Base-by-base conservation (phyloP, 2,797 vertebrate species). In the Gadopsis bispinosus region DNA sequence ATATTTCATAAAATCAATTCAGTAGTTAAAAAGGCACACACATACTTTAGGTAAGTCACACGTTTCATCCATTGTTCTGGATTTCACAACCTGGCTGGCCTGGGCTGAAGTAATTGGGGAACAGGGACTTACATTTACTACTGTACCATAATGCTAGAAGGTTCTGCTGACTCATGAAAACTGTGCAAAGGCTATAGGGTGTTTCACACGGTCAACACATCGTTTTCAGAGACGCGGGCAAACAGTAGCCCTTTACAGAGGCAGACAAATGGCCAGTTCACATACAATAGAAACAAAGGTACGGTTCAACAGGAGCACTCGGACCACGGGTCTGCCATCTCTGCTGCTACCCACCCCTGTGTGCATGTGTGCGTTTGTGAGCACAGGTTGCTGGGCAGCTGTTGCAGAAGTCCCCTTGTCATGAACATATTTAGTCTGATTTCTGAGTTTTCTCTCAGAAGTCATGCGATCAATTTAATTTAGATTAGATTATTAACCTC, bases 101-200 rank as follows among this genome's bases (percentile, higher is more conserved):
- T 48, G 53, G 51, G 45, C 13, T 55, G 20, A 60, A 58, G 63
- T 81, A 80, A 81, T 16, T 50, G 69, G 39, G 39, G 66, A 76
- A 16, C 69, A 41, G 75, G 56, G 76, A 77, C 62, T 80, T 73
- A 20, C 63, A 58, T 84, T 79, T 74, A 75, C 73, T 69, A 72
- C 76, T 73, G 82, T 77, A 76, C 75, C 22, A 20, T 45, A 70
- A 65, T 2, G 50, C 86, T 69, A 39, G 86, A 91, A 87, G 63
- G 80, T 91, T 91, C 90, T 92, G 93, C 92, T 93, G 91, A 92
- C 75, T 90, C 87, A 89, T 83, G 81, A 73, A 67, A 75, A 76
- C 80, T 56, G 60, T 79, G 84, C 73, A 83, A 64, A 74, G 63
- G 72, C 86, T 79, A 45, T 20, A 20, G 80, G 78, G 43, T 84